These are phyloP conservation scores for Seriola dumerili DNA, from an alignment of 2,113 vertebrate genomes.

Conservation along the genomic window DNA sequence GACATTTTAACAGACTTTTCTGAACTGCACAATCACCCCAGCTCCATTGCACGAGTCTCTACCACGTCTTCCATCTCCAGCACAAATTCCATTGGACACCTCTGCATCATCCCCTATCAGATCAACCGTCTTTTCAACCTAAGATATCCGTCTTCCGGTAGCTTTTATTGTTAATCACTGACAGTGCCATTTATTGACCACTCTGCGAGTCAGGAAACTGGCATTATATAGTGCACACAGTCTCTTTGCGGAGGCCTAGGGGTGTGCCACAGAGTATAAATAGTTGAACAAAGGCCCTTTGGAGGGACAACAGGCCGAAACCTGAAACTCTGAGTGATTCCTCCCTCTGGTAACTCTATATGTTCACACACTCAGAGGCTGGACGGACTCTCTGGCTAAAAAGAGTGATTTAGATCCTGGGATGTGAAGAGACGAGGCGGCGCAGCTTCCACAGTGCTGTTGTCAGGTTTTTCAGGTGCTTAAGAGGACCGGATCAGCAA, in stretches of 20 bases:
- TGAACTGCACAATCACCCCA: background rate
- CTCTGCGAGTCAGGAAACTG: background rate
- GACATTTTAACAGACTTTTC: conserved; percentile 7
- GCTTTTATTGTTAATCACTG: background rate
- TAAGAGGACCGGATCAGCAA: conserved; percentile 7
- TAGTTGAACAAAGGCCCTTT: conserved; percentile 70
- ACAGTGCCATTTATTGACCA: background rate
- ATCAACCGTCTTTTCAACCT: no score
- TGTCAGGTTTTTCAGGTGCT: conserved; percentile 15
- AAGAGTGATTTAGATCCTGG: background rate
- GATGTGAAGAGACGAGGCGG: conserved; percentile 8
- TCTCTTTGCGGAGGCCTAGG: conserved; percentile 8
- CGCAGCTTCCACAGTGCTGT: conserved; percentile 1
- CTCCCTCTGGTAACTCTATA: conserved; percentile 54
- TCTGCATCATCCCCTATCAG: background rate
- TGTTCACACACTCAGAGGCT: background rate
- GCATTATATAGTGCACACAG: conserved; percentile 7
- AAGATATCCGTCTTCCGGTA: conserved; percentile 47
- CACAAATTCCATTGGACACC: conserved; percentile 15
- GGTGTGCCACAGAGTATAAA: conserved; percentile 54
- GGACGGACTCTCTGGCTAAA: background rate
- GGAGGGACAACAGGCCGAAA: conserved; percentile 60
- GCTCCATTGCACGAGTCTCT: conserved; percentile 3
- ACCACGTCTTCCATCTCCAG: conserved; percentile 44
- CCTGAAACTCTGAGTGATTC: conserved; percentile 53